Base-by-base conservation (phyloP, 1,140 invertebrate species). In the Eufriesea mexicana region DNA sequence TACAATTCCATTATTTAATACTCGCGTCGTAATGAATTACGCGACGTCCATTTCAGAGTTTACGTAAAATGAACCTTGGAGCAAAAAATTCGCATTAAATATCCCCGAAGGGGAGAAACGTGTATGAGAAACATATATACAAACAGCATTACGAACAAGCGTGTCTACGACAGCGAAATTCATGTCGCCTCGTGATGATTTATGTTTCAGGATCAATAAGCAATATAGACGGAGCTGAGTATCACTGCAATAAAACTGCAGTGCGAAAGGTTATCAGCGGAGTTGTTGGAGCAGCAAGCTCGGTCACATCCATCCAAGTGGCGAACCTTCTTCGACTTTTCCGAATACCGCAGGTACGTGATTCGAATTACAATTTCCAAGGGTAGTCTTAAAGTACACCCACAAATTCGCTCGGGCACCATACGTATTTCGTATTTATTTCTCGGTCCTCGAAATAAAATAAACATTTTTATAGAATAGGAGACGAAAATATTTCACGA, bases 311-410 rank as follows among this genome's bases (percentile, higher is more conserved):
- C 8, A 99, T 99, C 84, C 98, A 99, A 95, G 98, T 99, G 35
- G 98, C 98, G 57, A 99, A 99, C 95, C 95, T 99, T 68, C 95
- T 99, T 61, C 96, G 98, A 62, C 96, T 99, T 10, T 99, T 99
- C 94, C 97, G 97, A 93, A 99, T 99, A 93, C 98, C 98, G 23
- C 98, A 99, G 96, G 98, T 99, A 99, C 96, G 98, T 99, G 94
- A 94, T 92, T 89, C 20, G 81, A 67, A 59, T 83, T 25, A 5
- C 35, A 62, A 47, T 0, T 16, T 28, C 9, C 14, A 28, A 4
- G 4, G 23, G 14, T 42, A n/a, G 4, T 16, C 23, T 45, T 47
- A 62, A 54, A 35, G 28, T 71, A 54, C 5, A 5, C 49, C 16
- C 28, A 20, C 49, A 35, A 42, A 76, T 64, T 35, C 7, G n/a